Percentiles rank a stretch among this genome's conserved stretches.
Conservation (phyloP, 2,888 invertebrate genomes). For the Sphaerophoria taeniata region DNA sequence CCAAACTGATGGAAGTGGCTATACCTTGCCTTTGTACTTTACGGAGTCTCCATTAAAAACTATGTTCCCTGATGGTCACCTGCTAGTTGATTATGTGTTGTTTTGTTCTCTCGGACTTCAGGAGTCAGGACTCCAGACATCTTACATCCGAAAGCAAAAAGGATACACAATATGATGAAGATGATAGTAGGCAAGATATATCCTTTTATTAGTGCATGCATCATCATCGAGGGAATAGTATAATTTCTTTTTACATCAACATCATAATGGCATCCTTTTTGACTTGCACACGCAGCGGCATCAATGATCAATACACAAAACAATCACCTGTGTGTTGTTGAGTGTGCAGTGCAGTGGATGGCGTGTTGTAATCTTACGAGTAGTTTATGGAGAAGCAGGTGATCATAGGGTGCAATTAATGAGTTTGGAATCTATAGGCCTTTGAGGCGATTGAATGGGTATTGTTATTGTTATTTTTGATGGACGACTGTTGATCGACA, state of each 20-base stretch:
- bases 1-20: slow-evolving; percentile 57
- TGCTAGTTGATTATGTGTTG: slow-evolving; percentile 66
- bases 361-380: slow-evolving; percentile 58
- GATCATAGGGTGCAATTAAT: slow-evolving; percentile 50
- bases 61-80: slow-evolving; percentile 40
- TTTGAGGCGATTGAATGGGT: slow-evolving; percentile 29
- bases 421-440: background rate
- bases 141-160: slow-evolving; percentile 30
- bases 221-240: slow-evolving; percentile 40
- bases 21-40: slow-evolving; percentile 22
- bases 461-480: background rate
- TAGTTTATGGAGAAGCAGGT: slow-evolving; percentile 62
- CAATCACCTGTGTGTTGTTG: slow-evolving; percentile 55
- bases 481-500: slow-evolving; percentile 44
- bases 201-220: slow-evolving; percentile 64
- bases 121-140: background rate
- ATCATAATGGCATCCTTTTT: slow-evolving; percentile 50
- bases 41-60: background rate
- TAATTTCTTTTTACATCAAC: slow-evolving; percentile 46
- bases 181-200: slow-evolving; percentile 63
- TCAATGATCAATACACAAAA: slow-evolving; percentile 39
- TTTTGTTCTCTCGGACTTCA: slow-evolving; percentile 1
- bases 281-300: slow-evolving; percentile 32
- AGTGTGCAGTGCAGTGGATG: slow-evolving; percentile 37
- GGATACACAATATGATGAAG: slow-evolving; percentile 41